A percentile compares a stretch with the other conserved stretches of the same genome.
These are phyloP conservation scores for Sinelater perroti DNA, from an alignment of 2,888 invertebrate species.

Conservation along the genomic window DNA sequence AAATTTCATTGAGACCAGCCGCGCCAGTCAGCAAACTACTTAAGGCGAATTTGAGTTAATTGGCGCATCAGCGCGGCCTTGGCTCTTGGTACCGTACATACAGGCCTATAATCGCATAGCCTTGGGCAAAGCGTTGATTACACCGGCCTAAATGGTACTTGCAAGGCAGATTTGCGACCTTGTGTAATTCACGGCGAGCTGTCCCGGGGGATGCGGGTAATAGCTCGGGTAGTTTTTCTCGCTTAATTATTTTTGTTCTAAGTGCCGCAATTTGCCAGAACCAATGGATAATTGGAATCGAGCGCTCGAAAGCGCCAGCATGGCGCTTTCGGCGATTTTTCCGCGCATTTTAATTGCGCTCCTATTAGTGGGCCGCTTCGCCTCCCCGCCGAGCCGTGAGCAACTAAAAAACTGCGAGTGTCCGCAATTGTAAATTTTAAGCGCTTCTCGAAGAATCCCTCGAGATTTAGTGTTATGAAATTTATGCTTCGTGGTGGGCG, in stretches of 20 bases:
- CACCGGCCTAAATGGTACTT: conserved; percentile 23
- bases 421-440: conserved; percentile 11
- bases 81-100: conserved; percentile 3
- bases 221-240: conserved; percentile 13
- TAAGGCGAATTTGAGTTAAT: conserved; percentile 29
- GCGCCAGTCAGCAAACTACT: conserved; percentile 14
- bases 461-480: conserved; percentile 18
- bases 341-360: not conserved
- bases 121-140: conserved; percentile 24
- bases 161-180: conserved; percentile 32
- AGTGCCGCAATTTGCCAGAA: conserved; percentile 13
- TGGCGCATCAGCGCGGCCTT: conserved; percentile 26
- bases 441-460: conserved; percentile 1
- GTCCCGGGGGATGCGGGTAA: conserved; percentile 24
- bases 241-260: conserved; percentile 24
- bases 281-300: conserved; percentile 6
- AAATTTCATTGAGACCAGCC: conserved; percentile 17
- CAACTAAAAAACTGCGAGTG: not conserved
- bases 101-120: conserved; percentile 21
- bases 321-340: not conserved
- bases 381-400: not conserved
- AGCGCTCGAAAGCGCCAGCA: not conserved
- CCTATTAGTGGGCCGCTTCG: not conserved
- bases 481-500: conserved; percentile 16
- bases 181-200: conserved; percentile 20